A percentile compares a stretch with the other conserved stretches of the same genome.
phyloP scores from a whole-genome alignment of 2,113 vertebrate genomes.

The Pollachius pollachius region DNA sequence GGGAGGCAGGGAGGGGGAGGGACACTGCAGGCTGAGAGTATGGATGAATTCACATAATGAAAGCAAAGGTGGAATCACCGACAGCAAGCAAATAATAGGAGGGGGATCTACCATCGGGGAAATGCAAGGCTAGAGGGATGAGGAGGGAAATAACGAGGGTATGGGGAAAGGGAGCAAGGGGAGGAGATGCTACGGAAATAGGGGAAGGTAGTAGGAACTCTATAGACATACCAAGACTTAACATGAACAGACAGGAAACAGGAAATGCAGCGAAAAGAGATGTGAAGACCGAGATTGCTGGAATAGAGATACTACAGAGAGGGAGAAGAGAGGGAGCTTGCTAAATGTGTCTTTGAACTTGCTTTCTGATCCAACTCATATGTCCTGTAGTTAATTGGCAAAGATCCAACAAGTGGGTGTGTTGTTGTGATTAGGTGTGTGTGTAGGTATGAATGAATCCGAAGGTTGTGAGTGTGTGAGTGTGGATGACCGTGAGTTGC shows the following conservation, averaged over 20 bases:
- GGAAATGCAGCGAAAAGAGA: neutral
- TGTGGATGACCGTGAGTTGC: constrained; percentile 28
- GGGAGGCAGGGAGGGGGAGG: too few relatives aligned
- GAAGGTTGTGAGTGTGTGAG: neutral
- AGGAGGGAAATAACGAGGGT: neutral
- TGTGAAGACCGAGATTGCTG: neutral
- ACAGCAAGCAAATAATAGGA: too few relatives aligned
- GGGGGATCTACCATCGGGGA: too few relatives aligned
- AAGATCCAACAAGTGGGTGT: constrained; percentile 20
- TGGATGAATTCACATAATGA: too few relatives aligned
- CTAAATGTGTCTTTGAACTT: constrained; percentile 45
- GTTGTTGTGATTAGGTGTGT: neutral
- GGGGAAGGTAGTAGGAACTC: neutral
- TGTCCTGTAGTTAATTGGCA: constrained; percentile 37
- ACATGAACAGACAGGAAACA: neutral
- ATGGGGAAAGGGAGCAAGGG: neutral
- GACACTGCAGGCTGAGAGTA: too few relatives aligned
- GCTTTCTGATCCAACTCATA: constrained; percentile 48
- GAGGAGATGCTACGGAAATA: neutral
- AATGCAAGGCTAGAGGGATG: neutral
- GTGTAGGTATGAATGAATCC: neutral
- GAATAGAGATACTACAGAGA: neutral
- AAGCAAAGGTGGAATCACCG: too few relatives aligned
- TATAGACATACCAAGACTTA: neutral
- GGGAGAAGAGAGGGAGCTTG: neutral